Conservation (phyloP, 2,113 vertebrate genomes). For the Cavia aperea region DNA sequence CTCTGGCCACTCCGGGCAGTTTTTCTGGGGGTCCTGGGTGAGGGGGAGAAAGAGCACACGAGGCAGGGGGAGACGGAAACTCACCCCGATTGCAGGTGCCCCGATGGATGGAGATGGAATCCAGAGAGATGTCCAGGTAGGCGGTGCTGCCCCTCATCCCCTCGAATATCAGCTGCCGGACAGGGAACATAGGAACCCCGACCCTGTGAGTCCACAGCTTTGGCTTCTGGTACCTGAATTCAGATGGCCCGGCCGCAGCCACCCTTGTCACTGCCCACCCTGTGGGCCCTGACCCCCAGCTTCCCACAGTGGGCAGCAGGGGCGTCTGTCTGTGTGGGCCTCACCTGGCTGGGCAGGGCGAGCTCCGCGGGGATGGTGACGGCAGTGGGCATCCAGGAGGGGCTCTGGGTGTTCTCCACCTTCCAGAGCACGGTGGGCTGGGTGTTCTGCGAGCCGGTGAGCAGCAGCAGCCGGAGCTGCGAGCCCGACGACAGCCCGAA, state of each 20-base stretch:
- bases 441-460: not conserved
- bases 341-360: slow-evolving; percentile 66
- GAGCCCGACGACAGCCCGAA: slow-evolving; percentile 72
- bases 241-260: not conserved
- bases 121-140: slow-evolving; percentile 62
- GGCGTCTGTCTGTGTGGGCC: not conserved
- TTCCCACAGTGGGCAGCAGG: not conserved
- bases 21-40: not conserved
- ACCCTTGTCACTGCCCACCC: not conserved
- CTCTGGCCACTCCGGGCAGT: too few relatives aligned
- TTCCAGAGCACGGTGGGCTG: slow-evolving; percentile 73
- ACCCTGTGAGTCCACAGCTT: not conserved
- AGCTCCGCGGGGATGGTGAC: slow-evolving; percentile 70
- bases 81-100: slow-evolving; percentile 52
- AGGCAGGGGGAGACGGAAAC: not conserved
- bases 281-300: not conserved
- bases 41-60: not conserved
- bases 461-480: slow-evolving; percentile 73
- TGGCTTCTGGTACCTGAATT: not conserved
- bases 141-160: slow-evolving; percentile 21
- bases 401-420: slow-evolving; percentile 75
- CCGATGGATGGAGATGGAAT: slow-evolving; percentile 41
- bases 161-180: slow-evolving; percentile 55
- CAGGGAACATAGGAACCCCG: not conserved
- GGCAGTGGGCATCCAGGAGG: slow-evolving; percentile 74